phyloP scores from a whole-genome alignment of 2,888 invertebrate species.

The Ichneumon xanthorius region DNA sequence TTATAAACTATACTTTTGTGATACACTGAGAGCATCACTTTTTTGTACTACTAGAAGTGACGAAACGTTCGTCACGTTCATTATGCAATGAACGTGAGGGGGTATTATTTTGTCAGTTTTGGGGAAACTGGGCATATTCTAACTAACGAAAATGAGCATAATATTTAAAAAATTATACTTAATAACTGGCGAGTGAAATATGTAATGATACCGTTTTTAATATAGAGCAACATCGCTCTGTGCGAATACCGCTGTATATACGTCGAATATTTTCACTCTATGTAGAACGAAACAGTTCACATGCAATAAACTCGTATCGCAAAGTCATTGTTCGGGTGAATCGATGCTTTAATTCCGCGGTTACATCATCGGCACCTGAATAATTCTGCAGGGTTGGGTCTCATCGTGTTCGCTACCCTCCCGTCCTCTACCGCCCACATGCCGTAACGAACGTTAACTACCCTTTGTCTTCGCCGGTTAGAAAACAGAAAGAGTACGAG shows the following conservation, averaged over 20 bases:
- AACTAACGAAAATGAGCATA: too few species aligned
- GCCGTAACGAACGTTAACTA: conserved; percentile 73
- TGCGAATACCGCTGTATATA: background rate
- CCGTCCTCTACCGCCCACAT: conserved; percentile 64
- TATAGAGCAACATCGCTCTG: background rate
- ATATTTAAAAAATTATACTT: too few species aligned
- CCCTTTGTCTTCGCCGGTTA: conserved; percentile 81
- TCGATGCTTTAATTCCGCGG: conserved; percentile 50
- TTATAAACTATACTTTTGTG: too few species aligned
- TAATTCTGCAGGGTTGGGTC: conserved; percentile 61
- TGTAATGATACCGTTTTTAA: background rate
- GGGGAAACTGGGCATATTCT: too few species aligned
- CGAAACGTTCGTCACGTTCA: too few species aligned
- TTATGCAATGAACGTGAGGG: too few species aligned
- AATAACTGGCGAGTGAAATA: too few species aligned
- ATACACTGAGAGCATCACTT: too few species aligned
- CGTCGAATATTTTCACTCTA: background rate
- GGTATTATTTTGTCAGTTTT: too few species aligned
- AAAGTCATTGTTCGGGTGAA: background rate
- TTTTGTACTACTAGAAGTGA: too few species aligned
- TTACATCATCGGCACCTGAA: conserved; percentile 70
- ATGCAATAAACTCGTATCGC: background rate
- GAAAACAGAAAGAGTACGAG: conserved; percentile 54
- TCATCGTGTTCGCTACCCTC: conserved; percentile 49
- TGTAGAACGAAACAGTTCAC: background rate